Conservation (phyloP, 2,113 vertebrate genomes). For the Campylomormyrus numenius region DNA sequence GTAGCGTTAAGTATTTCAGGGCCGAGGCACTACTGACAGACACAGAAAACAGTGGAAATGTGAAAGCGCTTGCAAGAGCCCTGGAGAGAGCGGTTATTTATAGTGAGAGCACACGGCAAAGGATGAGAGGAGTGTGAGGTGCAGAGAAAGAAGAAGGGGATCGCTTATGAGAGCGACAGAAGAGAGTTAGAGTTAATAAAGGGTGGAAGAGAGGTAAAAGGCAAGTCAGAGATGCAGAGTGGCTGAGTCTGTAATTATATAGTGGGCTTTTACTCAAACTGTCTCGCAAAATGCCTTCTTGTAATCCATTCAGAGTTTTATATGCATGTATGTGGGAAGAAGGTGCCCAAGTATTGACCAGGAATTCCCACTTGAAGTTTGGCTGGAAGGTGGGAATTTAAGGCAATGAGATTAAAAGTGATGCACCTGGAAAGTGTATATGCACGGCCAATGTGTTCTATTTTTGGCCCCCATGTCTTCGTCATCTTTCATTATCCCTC, state of each 20-base stretch:
- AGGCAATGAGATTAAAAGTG: neutral
- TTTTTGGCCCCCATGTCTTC: constrained; percentile 15
- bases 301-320: neutral
- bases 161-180: neutral
- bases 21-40: neutral
- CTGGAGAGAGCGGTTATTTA: neutral
- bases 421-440: neutral
- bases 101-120: neutral
- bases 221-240: neutral
- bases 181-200: constrained; percentile 2
- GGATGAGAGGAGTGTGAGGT: neutral
- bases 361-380: neutral
- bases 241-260: neutral
- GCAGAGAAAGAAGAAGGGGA: neutral
- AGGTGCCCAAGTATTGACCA: neutral
- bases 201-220: neutral
- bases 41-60: neutral
- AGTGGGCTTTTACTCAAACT: constrained; percentile 9
- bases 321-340: neutral
- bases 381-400: neutral
- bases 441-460: constrained; percentile 2
- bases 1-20: neutral
- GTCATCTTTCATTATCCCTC: constrained; percentile 17
- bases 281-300: neutral
- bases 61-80: neutral